Base-by-base conservation (phyloP, 2,113 vertebrate genomes). In the Eptatretus burgeri region DNA sequence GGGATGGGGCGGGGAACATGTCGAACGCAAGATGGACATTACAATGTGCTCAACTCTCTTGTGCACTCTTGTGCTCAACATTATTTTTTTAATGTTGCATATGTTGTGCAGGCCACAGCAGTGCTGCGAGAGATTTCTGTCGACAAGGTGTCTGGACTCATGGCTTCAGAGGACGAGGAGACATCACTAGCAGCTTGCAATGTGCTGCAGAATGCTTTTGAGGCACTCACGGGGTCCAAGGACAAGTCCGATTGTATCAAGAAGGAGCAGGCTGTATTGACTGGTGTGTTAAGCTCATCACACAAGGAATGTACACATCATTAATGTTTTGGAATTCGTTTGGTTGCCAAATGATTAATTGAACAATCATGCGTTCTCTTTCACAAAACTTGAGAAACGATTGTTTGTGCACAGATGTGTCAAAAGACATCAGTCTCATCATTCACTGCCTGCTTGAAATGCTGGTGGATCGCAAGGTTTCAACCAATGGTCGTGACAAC, bases 401-500 rank as follows among this genome's bases (percentile, higher is more conserved):
- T n/a, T n/a, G n/a, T n/a, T n/a, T n/a, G n/a, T 52, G 1, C 63
- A 14, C 70, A 98, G 91, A 96, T 67, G 71, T 80, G 14, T 75
- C 79, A 63, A 88, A 85, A 66, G 84, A 89, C 65, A 63, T 93
- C 69, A 88, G 74, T 72, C 76, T 75, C 65, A 88, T 98, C 72
- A 83, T 84, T 0, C 70, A 71, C 14, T 74, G 74, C 51, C 75
- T 98, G 66, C 71, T 96, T 66, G 85, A 94, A 67, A 96, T 91
- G 86, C 71, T 86, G 69, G 71, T 69, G 17, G 84, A 72, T 68
- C 85, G 81, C 70, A 88, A 79, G 14, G 82, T 98, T 2, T 93
- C 88, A 27, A 84, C 86, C 51, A 82, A 83, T 52, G 91, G 91
- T 41, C 75, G 89, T 70, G 91, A 96, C 68, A 81, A 79, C 71